Evolutionary conservation across 1,140 invertebrate genomes (phyloP), one percentile per base, ranked within the genome.

Genomic region (Cyrtorhinus lividipennis): DNA sequence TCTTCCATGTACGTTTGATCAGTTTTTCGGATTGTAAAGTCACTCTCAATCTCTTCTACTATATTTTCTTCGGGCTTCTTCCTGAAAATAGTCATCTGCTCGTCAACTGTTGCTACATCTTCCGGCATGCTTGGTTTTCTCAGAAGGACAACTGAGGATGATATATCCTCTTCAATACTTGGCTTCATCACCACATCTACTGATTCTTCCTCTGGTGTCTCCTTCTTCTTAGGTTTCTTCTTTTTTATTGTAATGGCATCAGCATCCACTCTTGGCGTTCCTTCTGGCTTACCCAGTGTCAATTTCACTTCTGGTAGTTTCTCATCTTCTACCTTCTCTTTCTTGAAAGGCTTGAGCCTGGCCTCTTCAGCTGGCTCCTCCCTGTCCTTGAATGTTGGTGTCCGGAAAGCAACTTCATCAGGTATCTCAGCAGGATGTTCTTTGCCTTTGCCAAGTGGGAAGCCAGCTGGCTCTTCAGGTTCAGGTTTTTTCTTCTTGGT

Each of bases 11-110:
- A 27, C 25, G 63, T 59, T 63, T 67, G 61, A 57, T 62, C 64
- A 18, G 63, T 64, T 22, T 58, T 65, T n/a, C 60, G 66, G 46
- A 79, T 71, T 5, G 74, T 73, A 2, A 80, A 56, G 45, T 76
- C 74, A 2, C 72, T 71, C 56, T 71, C 72, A 66, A 76, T 75
- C 64, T 75, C 72, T 18, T 66, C 63, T 1, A 66, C 63, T 0
- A 68, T 65, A 20, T 62, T 64, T 61, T 71, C 70, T 24, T 30
- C 25, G 3, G 72, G 74, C 1, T 72, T 72, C 60, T 72, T 76
- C 63, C 73, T 75, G 58, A 74, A 74, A 64, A 67, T 68, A 61
- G 18, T 69, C 18, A 75, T 58, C 24, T 69, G 65, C 56, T 67
- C 69, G 3, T 62, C 61, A 30, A 62, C 62, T n/a, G n/a, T n/a